phyloP scores from a whole-genome alignment of 2,797 vertebrate genomes.

The Sylvia borin region DNA sequence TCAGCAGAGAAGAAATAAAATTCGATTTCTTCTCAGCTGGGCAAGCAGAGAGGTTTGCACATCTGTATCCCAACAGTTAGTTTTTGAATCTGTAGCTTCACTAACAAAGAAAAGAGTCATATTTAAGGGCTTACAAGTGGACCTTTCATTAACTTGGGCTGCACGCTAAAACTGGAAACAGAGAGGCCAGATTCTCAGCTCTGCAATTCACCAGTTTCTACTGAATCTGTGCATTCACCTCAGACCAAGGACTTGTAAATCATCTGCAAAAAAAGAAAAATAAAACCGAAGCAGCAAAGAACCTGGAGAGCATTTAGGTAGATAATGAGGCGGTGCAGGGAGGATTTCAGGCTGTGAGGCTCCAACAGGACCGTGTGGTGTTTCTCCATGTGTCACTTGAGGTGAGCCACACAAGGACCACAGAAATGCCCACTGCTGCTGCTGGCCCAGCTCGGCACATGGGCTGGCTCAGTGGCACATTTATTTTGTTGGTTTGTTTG shows the following conservation, averaged over 20 bases:
- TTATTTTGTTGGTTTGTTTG: slow-evolving; percentile 43
- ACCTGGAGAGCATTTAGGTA: background rate
- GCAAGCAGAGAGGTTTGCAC: background rate
- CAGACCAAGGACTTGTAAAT: background rate
- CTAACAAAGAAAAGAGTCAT: background rate
- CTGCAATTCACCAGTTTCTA: background rate
- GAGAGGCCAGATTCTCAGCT: background rate
- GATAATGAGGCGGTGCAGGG: background rate
- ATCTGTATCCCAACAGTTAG: background rate
- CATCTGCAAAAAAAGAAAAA: background rate
- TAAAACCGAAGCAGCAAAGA: background rate
- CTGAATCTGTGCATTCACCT: background rate
- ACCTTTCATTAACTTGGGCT: background rate
- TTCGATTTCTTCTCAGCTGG: background rate
- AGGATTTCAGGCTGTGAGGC: background rate
- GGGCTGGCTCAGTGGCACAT: background rate
- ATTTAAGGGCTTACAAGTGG: background rate
- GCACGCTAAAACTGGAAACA: background rate
- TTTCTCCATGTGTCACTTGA: background rate
- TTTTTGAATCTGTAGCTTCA: background rate
- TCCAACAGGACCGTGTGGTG: background rate
- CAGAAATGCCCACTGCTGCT: background rate
- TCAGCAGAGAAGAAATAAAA: background rate
- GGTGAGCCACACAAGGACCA: background rate
- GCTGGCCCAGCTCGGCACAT: background rate